Conservation (phyloP, 1,140 invertebrate species). For the Delia radicum region DNA sequence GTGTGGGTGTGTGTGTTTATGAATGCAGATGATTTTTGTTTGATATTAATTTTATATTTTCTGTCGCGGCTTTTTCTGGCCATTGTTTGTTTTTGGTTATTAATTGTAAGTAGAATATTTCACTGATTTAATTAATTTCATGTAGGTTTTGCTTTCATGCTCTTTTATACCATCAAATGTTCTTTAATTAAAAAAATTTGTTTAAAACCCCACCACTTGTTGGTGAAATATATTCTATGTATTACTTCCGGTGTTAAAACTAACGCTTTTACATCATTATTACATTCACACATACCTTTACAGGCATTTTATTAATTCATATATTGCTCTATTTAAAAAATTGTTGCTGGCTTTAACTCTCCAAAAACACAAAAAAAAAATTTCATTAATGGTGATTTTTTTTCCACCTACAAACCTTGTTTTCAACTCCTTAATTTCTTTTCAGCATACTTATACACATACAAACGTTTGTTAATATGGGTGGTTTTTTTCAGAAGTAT, state of each 20-base stretch:
- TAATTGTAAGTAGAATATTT: too few species aligned
- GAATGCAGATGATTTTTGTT: background rate
- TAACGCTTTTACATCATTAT: background rate
- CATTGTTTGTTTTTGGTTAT: background rate
- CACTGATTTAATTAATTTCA: background rate
- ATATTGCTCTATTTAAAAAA: background rate
- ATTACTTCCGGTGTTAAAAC: conserved; percentile 2
- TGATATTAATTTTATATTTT: background rate
- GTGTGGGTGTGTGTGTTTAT: too few species aligned
- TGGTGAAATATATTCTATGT: too few species aligned
- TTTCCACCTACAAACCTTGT: conserved; percentile 22
- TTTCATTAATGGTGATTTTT: conserved; percentile 17
- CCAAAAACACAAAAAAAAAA: conserved; percentile 13
- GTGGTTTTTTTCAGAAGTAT: background rate
- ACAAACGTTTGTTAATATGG: background rate
- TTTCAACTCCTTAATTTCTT: conserved; percentile 11
- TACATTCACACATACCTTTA: background rate
- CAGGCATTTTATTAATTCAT: background rate
- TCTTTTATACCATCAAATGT: too few species aligned
- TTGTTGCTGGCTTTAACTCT: background rate
- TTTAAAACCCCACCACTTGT: background rate
- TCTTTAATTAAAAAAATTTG: background rate
- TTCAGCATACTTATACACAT: background rate
- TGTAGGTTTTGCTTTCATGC: too few species aligned
- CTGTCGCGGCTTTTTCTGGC: background rate